Evolutionary conservation across 2,888 invertebrate species (phyloP).

Genomic region (Eupelmus urozonus): DNA sequence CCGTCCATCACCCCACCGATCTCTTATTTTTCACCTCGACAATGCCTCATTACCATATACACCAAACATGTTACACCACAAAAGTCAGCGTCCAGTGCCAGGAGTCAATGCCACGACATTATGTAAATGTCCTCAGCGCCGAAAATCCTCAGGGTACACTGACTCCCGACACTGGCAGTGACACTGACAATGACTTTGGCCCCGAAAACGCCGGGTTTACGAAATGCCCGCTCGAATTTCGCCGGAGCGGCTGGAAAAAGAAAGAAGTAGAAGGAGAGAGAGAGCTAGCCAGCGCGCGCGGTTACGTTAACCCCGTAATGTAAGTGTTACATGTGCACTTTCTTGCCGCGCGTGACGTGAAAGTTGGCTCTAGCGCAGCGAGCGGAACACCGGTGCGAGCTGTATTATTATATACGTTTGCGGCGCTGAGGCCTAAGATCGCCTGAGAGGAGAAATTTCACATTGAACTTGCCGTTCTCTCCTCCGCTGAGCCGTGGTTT

Average conservation of each 20-base stretch:
- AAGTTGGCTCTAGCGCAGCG: conserved; percentile 43
- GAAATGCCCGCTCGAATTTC: conserved; percentile 43
- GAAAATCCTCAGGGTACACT: conserved; percentile 17
- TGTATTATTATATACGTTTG: conserved; percentile 26
- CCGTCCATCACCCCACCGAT: too few species aligned
- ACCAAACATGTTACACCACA: too few species aligned
- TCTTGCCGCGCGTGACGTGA: conserved; percentile 65
- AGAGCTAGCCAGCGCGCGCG: conserved; percentile 26
- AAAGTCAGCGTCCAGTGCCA: too few species aligned
- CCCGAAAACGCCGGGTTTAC: conserved; percentile 49
- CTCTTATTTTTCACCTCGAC: too few species aligned
- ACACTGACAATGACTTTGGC: conserved; percentile 67
- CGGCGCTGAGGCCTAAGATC: neutral
- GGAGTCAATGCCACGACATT: conserved; percentile 25
- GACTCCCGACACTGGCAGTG: conserved; percentile 64
- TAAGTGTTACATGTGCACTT: conserved; percentile 76
- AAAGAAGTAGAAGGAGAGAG: conserved; percentile 30
- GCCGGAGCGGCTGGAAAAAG: neutral
- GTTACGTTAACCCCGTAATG: conserved; percentile 69
- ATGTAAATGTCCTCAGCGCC: conserved; percentile 24
- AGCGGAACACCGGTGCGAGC: too few species aligned
- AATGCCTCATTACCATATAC: too few species aligned
- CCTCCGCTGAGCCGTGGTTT: neutral
- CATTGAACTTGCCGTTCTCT: conserved; percentile 55
- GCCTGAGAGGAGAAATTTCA: conserved; percentile 53